Evolutionary conservation across 2,113 vertebrate genomes (phyloP).

Genomic region (Cervus canadensis): DNA sequence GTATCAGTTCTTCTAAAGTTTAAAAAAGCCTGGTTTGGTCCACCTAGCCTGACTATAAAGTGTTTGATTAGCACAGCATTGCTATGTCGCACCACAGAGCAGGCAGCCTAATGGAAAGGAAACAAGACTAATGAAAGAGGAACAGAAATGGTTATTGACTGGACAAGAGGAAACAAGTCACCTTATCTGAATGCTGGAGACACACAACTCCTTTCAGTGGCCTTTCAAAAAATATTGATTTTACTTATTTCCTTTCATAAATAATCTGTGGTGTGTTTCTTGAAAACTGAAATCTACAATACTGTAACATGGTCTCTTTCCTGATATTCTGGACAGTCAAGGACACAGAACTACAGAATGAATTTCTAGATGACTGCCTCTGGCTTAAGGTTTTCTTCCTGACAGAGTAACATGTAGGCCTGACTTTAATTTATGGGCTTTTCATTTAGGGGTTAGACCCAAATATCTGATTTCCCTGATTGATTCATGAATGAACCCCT

Average conservation of each 20-base stretch:
- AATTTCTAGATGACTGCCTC: background rate
- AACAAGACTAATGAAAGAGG: background rate
- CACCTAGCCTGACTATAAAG: background rate
- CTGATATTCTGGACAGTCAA: background rate
- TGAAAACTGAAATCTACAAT: background rate
- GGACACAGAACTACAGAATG: background rate
- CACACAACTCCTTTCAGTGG: background rate
- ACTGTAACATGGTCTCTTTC: background rate
- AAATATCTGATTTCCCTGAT: background rate
- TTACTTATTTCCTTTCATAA: conserved; percentile 13
- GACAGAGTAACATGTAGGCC: background rate
- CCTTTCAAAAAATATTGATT: background rate
- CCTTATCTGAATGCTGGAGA: background rate
- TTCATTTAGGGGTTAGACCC: background rate
- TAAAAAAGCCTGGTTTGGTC: background rate
- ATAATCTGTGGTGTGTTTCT: background rate
- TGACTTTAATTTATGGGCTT: background rate
- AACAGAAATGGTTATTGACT: background rate
- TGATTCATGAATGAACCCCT: background rate
- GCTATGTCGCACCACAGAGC: fast-evolving
- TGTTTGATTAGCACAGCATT: background rate
- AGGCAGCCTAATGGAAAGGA: background rate
- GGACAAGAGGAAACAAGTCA: background rate
- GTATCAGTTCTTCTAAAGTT: background rate
- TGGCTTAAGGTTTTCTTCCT: background rate